Evolutionary conservation across 1,140 invertebrate genomes (phyloP), one percentile per base, ranked within the genome.

Genomic region (Temnothorax curvispinosus): DNA sequence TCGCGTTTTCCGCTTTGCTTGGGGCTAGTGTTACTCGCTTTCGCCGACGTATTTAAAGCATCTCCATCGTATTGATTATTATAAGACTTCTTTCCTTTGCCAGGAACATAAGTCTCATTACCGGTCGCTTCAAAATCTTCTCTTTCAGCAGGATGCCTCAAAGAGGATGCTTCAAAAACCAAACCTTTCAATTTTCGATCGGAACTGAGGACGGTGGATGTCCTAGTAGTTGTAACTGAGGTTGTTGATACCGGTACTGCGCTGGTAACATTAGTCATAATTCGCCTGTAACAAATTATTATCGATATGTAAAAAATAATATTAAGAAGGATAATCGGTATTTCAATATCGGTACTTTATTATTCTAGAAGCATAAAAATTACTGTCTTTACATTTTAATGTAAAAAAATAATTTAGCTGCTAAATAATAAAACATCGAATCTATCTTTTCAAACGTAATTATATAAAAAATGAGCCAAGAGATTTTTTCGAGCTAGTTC

Each of bases 1-100:
- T 99, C 99, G 72, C 98, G 96, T 87, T 98, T 96, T 92, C 96
- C 95, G 88, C 95, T 96, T 93, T 97, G 97, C 92, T 98, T 98
- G 1, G 97, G 97, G 94, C 97, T 98, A 2, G 95, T 94, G 82
- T 90, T 94, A n/a, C 89, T 94, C 5, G 89, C 89, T 86, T 96
- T 96, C 0, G 89, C 72, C 9, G 92, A 90, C 27, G 88, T 88
- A 82, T 93, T 93, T 8, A 95, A 76, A 41, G 91, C n/a, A 47
- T 96, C 89, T 7, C 87, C 95, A 21, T 96, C 95, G 82, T 95
- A 96, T 75, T 95, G 95, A 91, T 94, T 96, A 56, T 86, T 93
- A 6, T 91, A 94, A 35, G 89, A 92, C 86, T 96, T 96, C 82
- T 96, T 96, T 3, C 96, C 96, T 88, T 96, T 96, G 2, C 94